Base-by-base conservation (phyloP, 2,113 vertebrate species). In the Corythornis cristatus region DNA sequence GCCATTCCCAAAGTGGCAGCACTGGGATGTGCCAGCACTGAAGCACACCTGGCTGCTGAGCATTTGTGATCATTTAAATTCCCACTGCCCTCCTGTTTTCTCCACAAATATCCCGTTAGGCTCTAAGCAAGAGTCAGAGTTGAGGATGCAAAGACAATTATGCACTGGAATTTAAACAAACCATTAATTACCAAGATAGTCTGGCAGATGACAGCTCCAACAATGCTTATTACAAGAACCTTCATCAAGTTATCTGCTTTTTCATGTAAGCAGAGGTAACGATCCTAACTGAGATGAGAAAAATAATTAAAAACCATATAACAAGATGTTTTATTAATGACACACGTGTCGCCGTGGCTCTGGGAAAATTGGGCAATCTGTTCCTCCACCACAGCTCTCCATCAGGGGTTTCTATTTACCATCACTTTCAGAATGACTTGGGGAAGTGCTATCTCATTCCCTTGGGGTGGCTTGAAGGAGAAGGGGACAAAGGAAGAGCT, bases 321-420 rank as follows among this genome's bases (percentile, higher is more conserved):
- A 94, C 86, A 91, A 93, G 94, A 94, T 89, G 79, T 92, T 96
- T 97, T 93, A 95, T 97, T 96, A 97, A 96, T 87, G 89, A 43
- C 42, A 75, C 0, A 0, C 68, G 71, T 3, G 0, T 58, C 78
- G 68, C 51, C 33, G 22, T 66, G 0, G 6, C 74, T 78, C 53
- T 73, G 21, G 78, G 72, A 94, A 94, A 85, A 92, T 15, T 72
- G 64, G 64, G 83, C 84, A 92, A 94, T 85, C 91, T 94, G 79
- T 71, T 94, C 75, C 72, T 74, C 28, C 28, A 60, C 64, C 87
- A 67, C 35, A 86, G 83, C 77, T 66, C 71, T 88, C 80, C 86
- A 73, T 42, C 79, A 76, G 42, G 77, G 56, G 46, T 65, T 77
- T 76, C 45, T 75, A 64, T 77, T 94, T 57, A 35, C 50, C 77